Evolutionary conservation across 2,888 invertebrate genomes (phyloP).

Genomic region (Incurvaria masculella): DNA sequence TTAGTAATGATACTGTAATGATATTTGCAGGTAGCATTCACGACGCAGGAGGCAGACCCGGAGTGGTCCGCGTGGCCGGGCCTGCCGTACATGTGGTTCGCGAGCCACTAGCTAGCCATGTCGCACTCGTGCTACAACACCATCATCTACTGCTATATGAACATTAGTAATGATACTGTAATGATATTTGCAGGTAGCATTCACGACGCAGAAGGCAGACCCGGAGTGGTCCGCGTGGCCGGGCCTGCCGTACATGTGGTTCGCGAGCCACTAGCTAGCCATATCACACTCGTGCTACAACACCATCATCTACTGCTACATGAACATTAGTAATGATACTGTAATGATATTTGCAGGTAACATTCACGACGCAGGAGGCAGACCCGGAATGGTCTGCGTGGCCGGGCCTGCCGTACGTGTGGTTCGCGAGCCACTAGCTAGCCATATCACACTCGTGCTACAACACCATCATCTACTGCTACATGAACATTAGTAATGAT

Average conservation of each 20-base stretch:
- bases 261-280: slow-evolving; percentile 77
- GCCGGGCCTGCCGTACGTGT: slow-evolving; percentile 67
- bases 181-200: slow-evolving; percentile 54
- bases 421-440: slow-evolving; percentile 79
- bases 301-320: slow-evolving; percentile 83
- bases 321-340: too few relatives aligned
- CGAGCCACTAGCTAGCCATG: slow-evolving; percentile 83
- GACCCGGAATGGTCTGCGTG: slow-evolving; percentile 57
- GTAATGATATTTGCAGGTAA: slow-evolving; percentile 53
- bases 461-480: slow-evolving; percentile 85
- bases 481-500: slow-evolving; percentile 82
- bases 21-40: slow-evolving; percentile 55
- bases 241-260: slow-evolving; percentile 71
- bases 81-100: slow-evolving; percentile 73
- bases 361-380: slow-evolving; percentile 50
- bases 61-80: slow-evolving; percentile 60
- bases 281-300: slow-evolving; percentile 90
- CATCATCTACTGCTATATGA: slow-evolving; percentile 86
- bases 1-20: too few relatives aligned
- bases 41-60: slow-evolving; percentile 48
- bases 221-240: slow-evolving; percentile 59
- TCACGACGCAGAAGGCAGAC: slow-evolving; percentile 50
- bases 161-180: too few relatives aligned
- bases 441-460: slow-evolving; percentile 89
- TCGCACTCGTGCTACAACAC: slow-evolving; percentile 88